These are phyloP conservation scores for Labeo calbasu DNA, from an alignment of 2,797 vertebrate species.

Conservation along the genomic window DNA sequence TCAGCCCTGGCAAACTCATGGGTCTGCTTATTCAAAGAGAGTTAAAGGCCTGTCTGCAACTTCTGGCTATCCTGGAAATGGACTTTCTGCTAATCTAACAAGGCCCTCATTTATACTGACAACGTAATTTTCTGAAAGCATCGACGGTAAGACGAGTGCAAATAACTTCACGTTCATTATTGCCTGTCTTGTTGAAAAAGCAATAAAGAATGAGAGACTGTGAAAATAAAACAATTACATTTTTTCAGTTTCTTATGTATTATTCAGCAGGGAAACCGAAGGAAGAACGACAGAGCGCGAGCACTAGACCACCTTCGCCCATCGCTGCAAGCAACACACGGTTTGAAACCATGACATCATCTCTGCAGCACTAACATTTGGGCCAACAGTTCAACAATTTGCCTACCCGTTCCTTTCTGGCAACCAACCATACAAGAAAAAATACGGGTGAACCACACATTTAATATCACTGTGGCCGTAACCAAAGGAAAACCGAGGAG, in stretches of 20 bases:
- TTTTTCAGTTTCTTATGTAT: slow-evolving; percentile 30
- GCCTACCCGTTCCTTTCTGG: slow-evolving; percentile 39
- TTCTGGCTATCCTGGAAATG: slow-evolving; percentile 8
- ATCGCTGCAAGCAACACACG: slow-evolving; percentile 45
- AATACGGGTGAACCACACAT: slow-evolving; percentile 42
- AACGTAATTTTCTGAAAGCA: not conserved
- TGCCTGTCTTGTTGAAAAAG: not conserved
- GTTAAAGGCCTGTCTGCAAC: slow-evolving; percentile 17
- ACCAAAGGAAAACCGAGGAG: slow-evolving; percentile 20
- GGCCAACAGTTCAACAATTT: slow-evolving; percentile 56
- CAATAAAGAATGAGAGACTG: not conserved
- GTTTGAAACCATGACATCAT: slow-evolving; percentile 77
- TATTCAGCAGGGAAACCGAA: slow-evolving; percentile 32
- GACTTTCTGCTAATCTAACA: slow-evolving; percentile 22
- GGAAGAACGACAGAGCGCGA: not conserved
- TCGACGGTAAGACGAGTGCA: not conserved
- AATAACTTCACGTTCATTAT: not conserved
- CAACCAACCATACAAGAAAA: slow-evolving; percentile 33
- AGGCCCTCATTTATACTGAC: not conserved
- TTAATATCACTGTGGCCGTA: slow-evolving; percentile 43
- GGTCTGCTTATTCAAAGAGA: slow-evolving; percentile 29
- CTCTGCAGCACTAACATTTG: slow-evolving; percentile 75
- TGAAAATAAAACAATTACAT: not conserved
- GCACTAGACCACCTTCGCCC: slow-evolving; percentile 19
- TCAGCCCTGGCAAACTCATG: slow-evolving; percentile 9